Base-by-base conservation (phyloP, 2,113 vertebrate genomes). In the Pseudolaguvia tuberculata region DNA sequence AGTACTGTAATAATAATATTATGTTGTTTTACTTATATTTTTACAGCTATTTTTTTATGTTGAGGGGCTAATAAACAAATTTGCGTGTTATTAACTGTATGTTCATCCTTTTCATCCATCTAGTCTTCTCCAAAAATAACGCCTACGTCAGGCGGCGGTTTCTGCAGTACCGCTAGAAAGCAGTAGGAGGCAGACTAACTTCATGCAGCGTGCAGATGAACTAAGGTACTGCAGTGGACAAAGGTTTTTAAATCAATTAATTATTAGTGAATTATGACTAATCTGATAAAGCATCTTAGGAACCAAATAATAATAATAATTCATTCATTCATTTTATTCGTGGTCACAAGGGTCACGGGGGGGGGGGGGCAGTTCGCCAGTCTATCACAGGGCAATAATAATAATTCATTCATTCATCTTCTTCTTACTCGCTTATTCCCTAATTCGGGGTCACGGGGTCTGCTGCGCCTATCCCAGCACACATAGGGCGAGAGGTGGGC, bases 151-250 rank as follows among this genome's bases (percentile, higher is more conserved):
- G 50, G 15, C 10, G 31, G 14, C 2, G 1, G 42, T 21, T 73
- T 0, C 20, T 67, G 70, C 55, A 73, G 18, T 65, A 63, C 66
- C 15, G 5, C 18, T 5, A 48, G 20, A 52, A n/a, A 48, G 62
- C 79, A 78, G 29, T 23, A 66, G 75, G 67, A 52, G 79, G 76
- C 79, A 72, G 29, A 45, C 65, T 21, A 47, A 35, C 29, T 51
- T 75, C 59, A 31, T 25, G 13, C 42, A 66, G 61, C 15, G 39
- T 42, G 39, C 39, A 42, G 8, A 8, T 42, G 2, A 25, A 15
- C 21, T 17, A 4, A 11, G 17, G 9, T 12, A 6, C 39, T 42
- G 39, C 18, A 23, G 21, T 63, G 3, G 5, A 3, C 5, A 6
- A 42, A 31, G 18, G 12, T 18, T 39, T 31, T 61, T 1, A 1